Percentiles rank a stretch among this genome's conserved stretches.
Evolutionary conservation across 2,888 invertebrate genomes (phyloP).

Genomic region (Thymelicus lineola): DNA sequence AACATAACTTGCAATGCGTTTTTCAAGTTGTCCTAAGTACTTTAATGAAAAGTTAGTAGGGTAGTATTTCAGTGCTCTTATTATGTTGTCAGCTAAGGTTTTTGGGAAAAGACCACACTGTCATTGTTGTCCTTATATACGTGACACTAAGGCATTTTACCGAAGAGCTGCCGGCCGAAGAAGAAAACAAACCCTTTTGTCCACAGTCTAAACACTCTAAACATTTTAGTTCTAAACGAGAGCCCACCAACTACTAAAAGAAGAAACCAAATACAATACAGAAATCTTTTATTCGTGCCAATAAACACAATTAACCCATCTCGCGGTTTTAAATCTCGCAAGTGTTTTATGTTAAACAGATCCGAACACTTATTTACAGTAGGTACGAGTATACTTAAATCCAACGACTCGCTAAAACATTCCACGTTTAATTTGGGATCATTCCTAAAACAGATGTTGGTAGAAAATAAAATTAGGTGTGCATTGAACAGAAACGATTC

Average conservation of each 20-base stretch:
- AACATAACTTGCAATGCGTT: too few relatives aligned
- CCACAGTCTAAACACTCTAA: too few relatives aligned
- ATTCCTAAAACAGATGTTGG: conserved; percentile 25
- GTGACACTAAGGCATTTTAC: too few relatives aligned
- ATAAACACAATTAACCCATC: conserved; percentile 1
- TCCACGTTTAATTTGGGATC: conserved; percentile 14
- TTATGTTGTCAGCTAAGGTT: too few relatives aligned
- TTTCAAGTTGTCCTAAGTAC: too few relatives aligned
- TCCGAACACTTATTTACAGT: conserved; percentile 20
- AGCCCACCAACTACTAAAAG: neutral
- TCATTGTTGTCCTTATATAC: too few relatives aligned
- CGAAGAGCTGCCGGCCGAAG: too few relatives aligned
- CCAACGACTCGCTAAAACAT: conserved; percentile 13
- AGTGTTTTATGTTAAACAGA: conserved; percentile 16
- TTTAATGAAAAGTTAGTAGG: too few relatives aligned
- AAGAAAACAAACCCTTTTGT: too few relatives aligned
- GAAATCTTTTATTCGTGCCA: neutral
- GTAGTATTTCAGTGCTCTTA: too few relatives aligned
- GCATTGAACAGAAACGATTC: conserved; percentile 27
- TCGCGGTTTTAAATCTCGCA: neutral
- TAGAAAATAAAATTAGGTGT: conserved; percentile 26
- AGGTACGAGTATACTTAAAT: conserved; percentile 4
- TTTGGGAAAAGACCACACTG: too few relatives aligned
- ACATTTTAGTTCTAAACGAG: too few relatives aligned
- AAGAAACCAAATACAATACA: neutral